Conservation (phyloP, 2,797 vertebrate species). For the Diplodus sargus region DNA sequence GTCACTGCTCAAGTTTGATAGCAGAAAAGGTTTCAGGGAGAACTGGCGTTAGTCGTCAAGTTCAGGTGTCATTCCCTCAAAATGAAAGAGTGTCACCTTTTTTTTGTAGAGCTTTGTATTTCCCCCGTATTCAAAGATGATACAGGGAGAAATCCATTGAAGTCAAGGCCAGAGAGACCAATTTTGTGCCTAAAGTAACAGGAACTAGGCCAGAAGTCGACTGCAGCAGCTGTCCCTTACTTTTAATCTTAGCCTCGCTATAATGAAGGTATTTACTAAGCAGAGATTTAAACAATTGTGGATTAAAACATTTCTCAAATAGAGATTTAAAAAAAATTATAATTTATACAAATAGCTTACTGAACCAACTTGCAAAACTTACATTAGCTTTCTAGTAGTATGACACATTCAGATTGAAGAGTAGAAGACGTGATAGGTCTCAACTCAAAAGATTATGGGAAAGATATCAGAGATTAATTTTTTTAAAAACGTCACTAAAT, state of each 20-base stretch:
- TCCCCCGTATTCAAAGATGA: background rate
- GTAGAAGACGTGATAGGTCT: no score
- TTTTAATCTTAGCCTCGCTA: background rate
- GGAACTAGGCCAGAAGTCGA: background rate
- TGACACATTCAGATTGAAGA: no score
- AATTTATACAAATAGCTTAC: background rate
- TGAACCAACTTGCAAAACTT: background rate
- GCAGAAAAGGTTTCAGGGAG: conserved; percentile 18
- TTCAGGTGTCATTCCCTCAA: conserved; percentile 3
- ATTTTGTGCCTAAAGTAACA: background rate
- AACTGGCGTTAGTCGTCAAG: conserved; percentile 15
- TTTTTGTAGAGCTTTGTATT: background rate
- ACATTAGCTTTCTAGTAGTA: background rate
- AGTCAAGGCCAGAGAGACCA: background rate
- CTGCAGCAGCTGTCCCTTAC: background rate
- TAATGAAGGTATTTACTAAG: background rate
- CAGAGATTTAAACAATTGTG: background rate
- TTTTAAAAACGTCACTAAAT: background rate
- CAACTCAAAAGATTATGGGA: no score
- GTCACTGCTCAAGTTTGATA: conserved; percentile 25
- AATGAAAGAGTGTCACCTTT: background rate
- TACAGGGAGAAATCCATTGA: background rate
- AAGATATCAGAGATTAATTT: no score
- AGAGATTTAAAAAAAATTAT: background rate
- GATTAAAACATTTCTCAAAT: background rate